Conservation (phyloP, 1,140 invertebrate species). For the Watersipora subatra region DNA sequence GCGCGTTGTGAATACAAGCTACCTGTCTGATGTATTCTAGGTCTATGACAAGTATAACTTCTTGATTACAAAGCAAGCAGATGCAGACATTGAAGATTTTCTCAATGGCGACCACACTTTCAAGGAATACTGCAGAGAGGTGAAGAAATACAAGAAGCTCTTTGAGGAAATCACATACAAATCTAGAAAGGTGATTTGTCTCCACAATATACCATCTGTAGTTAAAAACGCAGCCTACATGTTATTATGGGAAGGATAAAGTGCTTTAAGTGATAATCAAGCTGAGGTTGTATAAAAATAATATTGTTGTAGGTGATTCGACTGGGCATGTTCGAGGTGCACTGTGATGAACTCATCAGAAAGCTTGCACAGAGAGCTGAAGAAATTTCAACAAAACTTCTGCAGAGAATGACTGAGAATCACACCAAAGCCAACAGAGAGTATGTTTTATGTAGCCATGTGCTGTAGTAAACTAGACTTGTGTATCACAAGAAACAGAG, state of each 20-base stretch:
- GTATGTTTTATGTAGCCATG: constrained; percentile 47
- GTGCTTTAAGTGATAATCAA: too few relatives aligned
- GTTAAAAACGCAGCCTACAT: neutral
- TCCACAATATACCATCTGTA: neutral
- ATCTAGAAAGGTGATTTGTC: constrained; percentile 29
- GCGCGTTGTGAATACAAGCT: too few relatives aligned
- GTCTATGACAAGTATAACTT: constrained; percentile 58
- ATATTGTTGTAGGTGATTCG: constrained; percentile 42
- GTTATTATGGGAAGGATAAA: neutral
- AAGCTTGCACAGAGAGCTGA: constrained; percentile 54
- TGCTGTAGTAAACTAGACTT: too few relatives aligned
- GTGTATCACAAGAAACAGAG: too few relatives aligned
- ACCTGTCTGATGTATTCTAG: too few relatives aligned
- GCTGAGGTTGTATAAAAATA: too few relatives aligned
- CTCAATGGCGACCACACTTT: constrained; percentile 45
- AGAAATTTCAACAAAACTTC: constrained; percentile 54
- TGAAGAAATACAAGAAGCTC: constrained; percentile 34
- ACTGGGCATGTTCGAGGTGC: constrained; percentile 72
- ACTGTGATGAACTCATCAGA: constrained; percentile 63
- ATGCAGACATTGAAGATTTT: constrained; percentile 53
- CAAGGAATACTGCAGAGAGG: constrained; percentile 35
- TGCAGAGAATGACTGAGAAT: constrained; percentile 59
- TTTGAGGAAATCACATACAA: constrained; percentile 37
- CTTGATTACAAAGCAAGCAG: constrained; percentile 59
- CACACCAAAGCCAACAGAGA: constrained; percentile 63